A percentile compares a stretch with the other conserved stretches of the same genome.
Conservation (phyloP, 2,797 vertebrate genomes). For the Podarcis lilfordi region DNA sequence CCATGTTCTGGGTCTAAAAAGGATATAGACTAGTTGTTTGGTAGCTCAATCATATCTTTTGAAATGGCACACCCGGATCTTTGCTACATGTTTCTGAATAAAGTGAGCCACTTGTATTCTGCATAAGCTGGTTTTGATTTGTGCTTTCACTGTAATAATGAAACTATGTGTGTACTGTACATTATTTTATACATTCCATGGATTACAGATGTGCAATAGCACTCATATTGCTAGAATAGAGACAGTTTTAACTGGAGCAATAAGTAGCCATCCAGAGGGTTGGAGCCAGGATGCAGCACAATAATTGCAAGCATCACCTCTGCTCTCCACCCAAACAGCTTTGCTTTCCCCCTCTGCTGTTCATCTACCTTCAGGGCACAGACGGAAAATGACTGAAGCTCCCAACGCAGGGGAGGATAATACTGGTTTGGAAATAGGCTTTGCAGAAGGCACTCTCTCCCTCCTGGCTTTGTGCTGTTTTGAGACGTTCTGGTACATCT, state of each 20-base stretch:
- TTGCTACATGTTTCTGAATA: not conserved
- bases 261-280: conserved; percentile 36
- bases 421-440: not conserved
- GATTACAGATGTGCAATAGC: not conserved
- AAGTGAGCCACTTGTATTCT: not conserved
- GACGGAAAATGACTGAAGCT: conserved; percentile 35
- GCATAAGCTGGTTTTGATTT: not conserved
- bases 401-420: not conserved
- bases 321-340: not conserved
- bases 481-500: conserved; percentile 48
- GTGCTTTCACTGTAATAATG: not conserved
- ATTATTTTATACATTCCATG: not conserved
- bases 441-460: conserved; percentile 40
- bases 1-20: not conserved
- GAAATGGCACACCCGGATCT: not conserved
- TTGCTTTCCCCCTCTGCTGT: conserved; percentile 18
- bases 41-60: not conserved
- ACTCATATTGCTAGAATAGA: conserved; percentile 28
- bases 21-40: not conserved
- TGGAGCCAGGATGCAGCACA: conserved; percentile 39
- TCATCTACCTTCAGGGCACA: conserved; percentile 18
- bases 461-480: conserved; percentile 46
- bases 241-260: conserved; percentile 57
- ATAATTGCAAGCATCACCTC: conserved; percentile 14
- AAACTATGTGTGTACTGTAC: fast-evolving